Conservation (phyloP, 2,797 vertebrate genomes). For the Psittacula echo region DNA sequence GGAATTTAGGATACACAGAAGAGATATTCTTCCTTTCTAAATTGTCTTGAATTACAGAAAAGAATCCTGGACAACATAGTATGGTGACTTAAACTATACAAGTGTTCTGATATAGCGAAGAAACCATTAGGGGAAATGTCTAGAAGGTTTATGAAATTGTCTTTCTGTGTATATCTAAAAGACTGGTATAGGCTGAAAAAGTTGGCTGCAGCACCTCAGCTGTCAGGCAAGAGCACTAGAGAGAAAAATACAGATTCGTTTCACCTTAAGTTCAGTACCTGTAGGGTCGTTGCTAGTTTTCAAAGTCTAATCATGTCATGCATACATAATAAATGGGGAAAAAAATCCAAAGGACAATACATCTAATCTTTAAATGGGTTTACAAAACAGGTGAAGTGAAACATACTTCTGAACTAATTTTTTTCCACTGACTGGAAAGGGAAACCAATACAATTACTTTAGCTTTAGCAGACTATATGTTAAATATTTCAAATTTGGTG, state of each 20-base stretch:
- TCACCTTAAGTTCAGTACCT: background rate
- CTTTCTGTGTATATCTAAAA: background rate
- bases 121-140: background rate
- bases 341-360: background rate
- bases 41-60: background rate
- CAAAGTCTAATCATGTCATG: background rate
- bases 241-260: background rate
- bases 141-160: background rate
- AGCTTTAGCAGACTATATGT: background rate
- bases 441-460: background rate
- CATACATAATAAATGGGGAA: background rate
- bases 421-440: background rate
- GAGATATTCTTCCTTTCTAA: background rate
- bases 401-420: background rate
- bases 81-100: background rate
- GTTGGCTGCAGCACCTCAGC: background rate
- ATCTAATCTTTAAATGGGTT: background rate
- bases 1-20: background rate
- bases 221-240: background rate
- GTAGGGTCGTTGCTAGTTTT: background rate
- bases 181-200: background rate
- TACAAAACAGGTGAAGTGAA: background rate
- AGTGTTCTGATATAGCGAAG: background rate
- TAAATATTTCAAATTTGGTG: background rate
- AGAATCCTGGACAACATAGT: background rate